Base-by-base conservation (phyloP, 2,797 vertebrate genomes). In the Pangasius mekongensis region DNA sequence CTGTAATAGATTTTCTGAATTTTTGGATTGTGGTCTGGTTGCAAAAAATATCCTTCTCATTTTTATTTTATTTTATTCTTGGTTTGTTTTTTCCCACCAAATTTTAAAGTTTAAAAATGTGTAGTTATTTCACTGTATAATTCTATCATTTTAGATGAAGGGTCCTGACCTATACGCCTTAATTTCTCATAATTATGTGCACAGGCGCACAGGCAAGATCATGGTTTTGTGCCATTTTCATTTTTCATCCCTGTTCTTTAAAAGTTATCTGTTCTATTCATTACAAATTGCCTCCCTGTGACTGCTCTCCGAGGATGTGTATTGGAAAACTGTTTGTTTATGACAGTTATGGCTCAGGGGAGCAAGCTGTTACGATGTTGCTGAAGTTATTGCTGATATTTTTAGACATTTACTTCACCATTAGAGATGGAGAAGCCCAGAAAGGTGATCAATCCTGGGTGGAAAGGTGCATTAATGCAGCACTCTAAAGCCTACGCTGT, bases 331-430 rank as follows among this genome's bases (percentile, higher is more conserved):
- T 24, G 30, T 81, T 58, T 60, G 76, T 18, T 54, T 54, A 18
- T 60, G 33, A 58, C 20, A 81, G 54, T 8, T 60, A 58, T 81
- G 52, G 0, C 54, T 60, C 4, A 1, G 78, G 11, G 78, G 36
- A 82, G 43, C 52, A 60, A 82, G 52, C 78, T 82, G 78, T 14
- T 27, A 39, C 5, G 5, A 60, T 43, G 78, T 62, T 39, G 78
- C 10, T 82, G 54, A 60, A 81, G 78, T 58, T 60, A 58, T 22
- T 58, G 10, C 78, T 81, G 76, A 78, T 78, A 82, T 82, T 43
- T 82, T 82, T 60, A 66, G 43, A 49, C n/a, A 49, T 67, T 83
- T 33, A 9, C 62, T 83, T 83, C 43, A 49, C 14, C 62, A 52
- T 67, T 66, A 66, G 43, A 67, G 82, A 83, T 67, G 58, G 62